Base-by-base conservation (phyloP, 30 jellyfish, hydroid and myxozoan species). In the Cassiopea andromeda region DNA sequence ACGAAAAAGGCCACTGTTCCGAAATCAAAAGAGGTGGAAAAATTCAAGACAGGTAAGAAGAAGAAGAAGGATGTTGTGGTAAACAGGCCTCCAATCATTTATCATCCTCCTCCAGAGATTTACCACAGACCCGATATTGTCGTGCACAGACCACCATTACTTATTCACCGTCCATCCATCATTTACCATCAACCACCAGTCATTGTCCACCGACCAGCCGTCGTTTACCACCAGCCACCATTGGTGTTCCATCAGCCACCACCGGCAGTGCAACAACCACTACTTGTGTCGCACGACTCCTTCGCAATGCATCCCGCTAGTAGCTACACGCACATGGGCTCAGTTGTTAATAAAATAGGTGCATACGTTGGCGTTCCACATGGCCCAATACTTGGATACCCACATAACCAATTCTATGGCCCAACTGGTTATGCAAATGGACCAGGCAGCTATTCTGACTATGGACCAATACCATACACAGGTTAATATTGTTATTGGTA, bases 101-200 rank as follows among this genome's bases (percentile, higher is more conserved):
- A 93, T 83, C 98, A 93, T 86, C 98, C 98, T 46, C 98, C 98
- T 49, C 98, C 98, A 12, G 98, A 93, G 84, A 93, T 93, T 60
- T 93, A 93, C 88, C 98, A 93, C 87, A 78, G 98, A 78, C 98
- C 98, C 43, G 98, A 93, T 81, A 93, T 93, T 45, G 98, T 93
- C 74, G 98, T 93, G 44, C 98, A 93, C 86, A 73, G 98, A 66
- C 98, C 98, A 54, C 98, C 98, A 13, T 77, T 93, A 71, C 91
- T 93, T 49, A 93, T 93, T 73, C 98, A 93, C 68, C 89, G 98
- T 18, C 98, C 98, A 14, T 93, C 98, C 17, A 93, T 93, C 92
- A 93, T 93, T 14, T 93, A 93, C 81, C 98, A 93, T 64, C 98
- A 93, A 60, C 98, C 98, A 43, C 98, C 98, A 13, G 98, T 93